Evolutionary conservation across 2,888 invertebrate genomes (phyloP).

Genomic region (Zelleria hepariella): DNA sequence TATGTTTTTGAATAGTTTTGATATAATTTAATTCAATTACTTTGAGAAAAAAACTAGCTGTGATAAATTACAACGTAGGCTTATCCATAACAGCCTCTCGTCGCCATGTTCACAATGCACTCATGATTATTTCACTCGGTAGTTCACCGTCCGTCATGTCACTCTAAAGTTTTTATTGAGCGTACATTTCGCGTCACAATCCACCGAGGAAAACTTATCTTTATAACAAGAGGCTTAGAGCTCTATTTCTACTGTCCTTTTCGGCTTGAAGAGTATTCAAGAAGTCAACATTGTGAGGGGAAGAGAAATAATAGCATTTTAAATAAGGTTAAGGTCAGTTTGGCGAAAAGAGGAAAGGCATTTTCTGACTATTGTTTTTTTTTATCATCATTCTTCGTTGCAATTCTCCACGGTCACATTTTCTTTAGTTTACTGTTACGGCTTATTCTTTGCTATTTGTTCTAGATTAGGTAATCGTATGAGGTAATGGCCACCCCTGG

Average conservation of each 20-base stretch:
- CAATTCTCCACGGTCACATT: not conserved
- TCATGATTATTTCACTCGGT: slow-evolving; percentile 64
- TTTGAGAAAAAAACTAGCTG: too few species aligned
- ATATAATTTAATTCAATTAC: too few species aligned
- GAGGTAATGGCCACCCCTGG: too few species aligned
- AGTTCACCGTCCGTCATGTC: slow-evolving; percentile 54
- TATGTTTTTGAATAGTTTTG: too few species aligned
- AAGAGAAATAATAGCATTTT: slow-evolving; percentile 55
- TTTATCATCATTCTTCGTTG: not conserved
- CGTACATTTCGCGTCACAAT: not conserved
- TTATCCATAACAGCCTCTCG: slow-evolving; percentile 33
- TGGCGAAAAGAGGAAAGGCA: not conserved
- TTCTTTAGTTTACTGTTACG: not conserved
- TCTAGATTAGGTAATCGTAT: too few species aligned
- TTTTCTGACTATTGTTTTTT: not conserved
- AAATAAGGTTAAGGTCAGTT: slow-evolving; percentile 68
- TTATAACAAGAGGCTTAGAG: slow-evolving; percentile 16
- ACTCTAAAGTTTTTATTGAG: slow-evolving; percentile 47
- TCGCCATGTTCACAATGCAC: slow-evolving; percentile 43
- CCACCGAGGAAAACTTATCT: not conserved
- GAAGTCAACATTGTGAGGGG: slow-evolving; percentile 17
- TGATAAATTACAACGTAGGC: slow-evolving; percentile 5
- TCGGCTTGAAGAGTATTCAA: slow-evolving; percentile 11
- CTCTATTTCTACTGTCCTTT: slow-evolving; percentile 16
- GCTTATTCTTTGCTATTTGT: too few species aligned